Conservation (phyloP, 2,888 invertebrate genomes). For the Xestia sexstrigata region DNA sequence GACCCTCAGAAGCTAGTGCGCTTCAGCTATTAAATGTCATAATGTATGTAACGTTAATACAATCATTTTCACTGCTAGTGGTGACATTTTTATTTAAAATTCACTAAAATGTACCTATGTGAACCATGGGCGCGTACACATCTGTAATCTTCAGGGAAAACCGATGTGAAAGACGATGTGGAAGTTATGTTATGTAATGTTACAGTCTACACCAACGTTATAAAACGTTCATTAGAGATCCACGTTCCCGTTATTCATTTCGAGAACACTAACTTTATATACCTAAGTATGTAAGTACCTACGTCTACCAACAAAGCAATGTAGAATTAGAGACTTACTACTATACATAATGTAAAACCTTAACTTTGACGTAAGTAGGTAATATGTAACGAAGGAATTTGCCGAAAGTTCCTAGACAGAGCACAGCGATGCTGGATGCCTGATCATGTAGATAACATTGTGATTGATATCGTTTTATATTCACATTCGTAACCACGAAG, state of each 20-base stretch:
- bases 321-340: neutral
- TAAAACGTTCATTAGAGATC: neutral
- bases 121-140: neutral
- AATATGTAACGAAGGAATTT: slow-evolving; percentile 20
- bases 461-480: neutral
- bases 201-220: neutral
- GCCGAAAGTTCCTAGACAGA: slow-evolving; percentile 31
- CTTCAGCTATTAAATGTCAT: neutral
- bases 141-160: neutral
- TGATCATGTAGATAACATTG: slow-evolving; percentile 28
- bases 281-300: neutral
- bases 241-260: neutral
- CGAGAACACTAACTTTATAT: slow-evolving; percentile 4
- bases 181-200: neutral
- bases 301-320: slow-evolving; percentile 22
- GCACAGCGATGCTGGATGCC: slow-evolving; percentile 14
- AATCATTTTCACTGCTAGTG: neutral
- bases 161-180: neutral
- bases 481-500: neutral
- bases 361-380: slow-evolving; percentile 33
- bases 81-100: neutral
- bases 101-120: neutral
- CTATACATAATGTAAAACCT: slow-evolving; percentile 40
- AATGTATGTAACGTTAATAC: neutral
- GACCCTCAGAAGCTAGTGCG: neutral